Base-by-base conservation (phyloP, 1,140 invertebrate genomes). In the Penaeus indicus region DNA sequence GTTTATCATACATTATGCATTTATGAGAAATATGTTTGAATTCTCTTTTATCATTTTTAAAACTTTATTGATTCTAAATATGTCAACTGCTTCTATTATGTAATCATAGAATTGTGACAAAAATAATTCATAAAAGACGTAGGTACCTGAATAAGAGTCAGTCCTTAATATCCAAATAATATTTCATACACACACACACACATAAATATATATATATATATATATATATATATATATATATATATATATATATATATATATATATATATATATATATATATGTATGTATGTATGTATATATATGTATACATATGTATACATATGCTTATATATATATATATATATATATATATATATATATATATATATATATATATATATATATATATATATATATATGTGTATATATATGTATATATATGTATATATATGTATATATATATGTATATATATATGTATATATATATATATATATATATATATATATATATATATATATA, bases 211-310 rank as follows among this genome's bases (percentile, higher is more conserved):
- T 54, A 54, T 13, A 54, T 54, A 54, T 54, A 16, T 54, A 54
- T 54, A 54, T 54, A 54, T 54, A 54, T 54, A 80, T 80, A 80
- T 80, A 54, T 80, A 80, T 42, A 60, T 80, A 54, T 60, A 60
- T 80, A 60, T 80, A n/a, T 80, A 60, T 80, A 60, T 80, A 54
- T 80, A 80, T 54, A n/a, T 42, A n/a, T 80, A 80, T 80, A 60
- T 60, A 80, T 80, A 80, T 80, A 80, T 80, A 80, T 80, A 60
- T 80, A 80, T 80, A 80, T 80, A 60, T 80, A 80, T 80, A 80
- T 80, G 60, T 80, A 80, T 80, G 60, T 80, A 80, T 80, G 60
- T 80, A 54, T 80, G n/a, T 80, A 54, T 80, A 54, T 42, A 54
- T 80, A 54, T 80, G n/a, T 80, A 80, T 80, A 5, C 60, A 42